Evolutionary conservation across 2,888 invertebrate genomes (phyloP).

Genomic region (Drosophila buzzatii): DNA sequence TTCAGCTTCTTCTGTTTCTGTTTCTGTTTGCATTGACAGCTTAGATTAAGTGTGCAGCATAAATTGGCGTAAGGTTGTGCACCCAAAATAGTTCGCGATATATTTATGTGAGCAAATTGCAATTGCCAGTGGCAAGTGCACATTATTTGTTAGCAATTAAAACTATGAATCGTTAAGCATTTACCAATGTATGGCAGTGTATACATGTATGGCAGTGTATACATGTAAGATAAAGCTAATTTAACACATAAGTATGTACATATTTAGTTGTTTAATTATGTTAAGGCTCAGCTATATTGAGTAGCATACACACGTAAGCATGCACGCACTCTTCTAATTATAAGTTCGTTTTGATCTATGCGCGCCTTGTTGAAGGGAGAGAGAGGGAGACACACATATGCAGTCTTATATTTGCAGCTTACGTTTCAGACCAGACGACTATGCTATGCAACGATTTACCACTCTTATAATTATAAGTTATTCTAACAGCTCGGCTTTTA

Average conservation of each 20-base stretch:
- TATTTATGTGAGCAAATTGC: slow-evolving; percentile 64
- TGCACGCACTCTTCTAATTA: background rate
- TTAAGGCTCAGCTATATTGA: background rate
- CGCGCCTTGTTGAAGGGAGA: background rate
- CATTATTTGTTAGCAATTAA: slow-evolving; percentile 67
- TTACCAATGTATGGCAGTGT: background rate
- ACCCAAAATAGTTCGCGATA: slow-evolving; percentile 46
- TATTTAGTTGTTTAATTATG: background rate
- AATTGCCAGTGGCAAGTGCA: slow-evolving; percentile 51
- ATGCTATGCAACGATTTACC: too few species aligned
- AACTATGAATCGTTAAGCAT: slow-evolving; percentile 35
- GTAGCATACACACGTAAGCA: too few species aligned
- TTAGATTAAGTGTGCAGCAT: slow-evolving; percentile 84
- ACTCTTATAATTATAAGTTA: slow-evolving; percentile 1
- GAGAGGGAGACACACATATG: background rate
- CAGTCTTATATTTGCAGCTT: background rate
- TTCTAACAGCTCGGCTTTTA: background rate
- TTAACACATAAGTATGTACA: background rate
- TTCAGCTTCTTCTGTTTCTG: slow-evolving; percentile 14
- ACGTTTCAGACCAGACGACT: background rate
- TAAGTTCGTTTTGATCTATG: background rate
- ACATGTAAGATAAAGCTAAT: background rate
- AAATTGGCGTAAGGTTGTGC: slow-evolving; percentile 61
- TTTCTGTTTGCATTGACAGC: slow-evolving; percentile 68
- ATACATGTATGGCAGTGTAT: background rate